Conservation (phyloP, 2,888 invertebrate species). For the Heterodera filipjevi region DNA sequence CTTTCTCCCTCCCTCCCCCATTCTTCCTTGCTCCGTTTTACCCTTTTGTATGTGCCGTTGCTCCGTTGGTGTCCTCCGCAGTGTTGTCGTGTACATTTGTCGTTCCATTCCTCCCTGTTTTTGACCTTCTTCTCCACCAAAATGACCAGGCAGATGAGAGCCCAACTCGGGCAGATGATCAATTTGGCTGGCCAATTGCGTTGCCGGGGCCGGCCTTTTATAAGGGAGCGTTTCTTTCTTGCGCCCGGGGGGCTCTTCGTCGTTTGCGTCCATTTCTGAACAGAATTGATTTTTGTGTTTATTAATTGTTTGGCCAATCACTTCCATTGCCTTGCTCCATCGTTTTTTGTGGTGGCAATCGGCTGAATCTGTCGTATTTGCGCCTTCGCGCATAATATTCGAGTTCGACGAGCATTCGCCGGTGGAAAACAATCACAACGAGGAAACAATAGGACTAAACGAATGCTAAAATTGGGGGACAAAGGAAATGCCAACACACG, state of each 20-base stretch:
- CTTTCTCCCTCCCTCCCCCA: background rate
- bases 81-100: no score
- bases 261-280: constrained; percentile 14
- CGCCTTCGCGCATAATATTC: constrained; percentile 58
- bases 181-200: constrained; percentile 17
- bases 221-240: background rate
- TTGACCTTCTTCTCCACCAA: background rate
- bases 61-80: constrained; percentile 24
- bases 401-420: constrained; percentile 52
- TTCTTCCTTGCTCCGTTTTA: background rate
- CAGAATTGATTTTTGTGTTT: background rate
- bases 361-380: constrained; percentile 43
- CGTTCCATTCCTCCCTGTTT: background rate
- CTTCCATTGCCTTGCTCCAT: constrained; percentile 34
- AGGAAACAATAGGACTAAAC: constrained; percentile 56
- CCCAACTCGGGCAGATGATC: background rate
- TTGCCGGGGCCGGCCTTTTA: constrained; percentile 2
- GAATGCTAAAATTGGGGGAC: background rate
- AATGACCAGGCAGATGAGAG: background rate
- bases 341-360: constrained; percentile 31
- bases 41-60: constrained; percentile 9
- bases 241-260: background rate
- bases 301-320: no score
- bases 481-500: constrained; percentile 44
- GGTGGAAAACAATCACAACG: constrained; percentile 59